Base-by-base conservation (phyloP, 2,113 vertebrate species). In the Chauna torquata region DNA sequence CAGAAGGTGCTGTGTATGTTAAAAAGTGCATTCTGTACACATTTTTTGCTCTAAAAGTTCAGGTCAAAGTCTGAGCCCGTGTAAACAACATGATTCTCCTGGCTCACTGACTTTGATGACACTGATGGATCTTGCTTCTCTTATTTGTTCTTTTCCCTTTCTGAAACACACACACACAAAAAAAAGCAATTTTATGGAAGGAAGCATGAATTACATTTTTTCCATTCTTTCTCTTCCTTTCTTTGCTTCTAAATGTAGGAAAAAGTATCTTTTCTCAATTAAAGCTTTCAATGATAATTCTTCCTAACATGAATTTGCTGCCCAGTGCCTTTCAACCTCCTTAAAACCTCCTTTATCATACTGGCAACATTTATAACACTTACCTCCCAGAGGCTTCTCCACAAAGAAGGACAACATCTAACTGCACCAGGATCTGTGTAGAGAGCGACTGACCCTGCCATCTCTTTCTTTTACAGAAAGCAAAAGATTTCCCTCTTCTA, bases 31-130 rank as follows among this genome's bases (percentile, higher is more conserved):
- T 79, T 75, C 66, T 81, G 65, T 55, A 71, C 20, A 71, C 30
- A 83, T 78, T 92, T 94, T 86, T 74, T 32, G 28, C 40, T 66
- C 47, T 77, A 90, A 95, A 95, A 84, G 20, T 84, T 27, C 42
- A 75, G 69, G 69, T 81, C 69, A 77, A 92, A 94, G 61, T 87
- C 44, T 82, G 64, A 61, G 69, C 74, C 52, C 86, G 18, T 77
- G 14, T 82, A 96, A 91, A 93, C 65, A 82, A 66, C 47, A 78
- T 12, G 0, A 61, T 34, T 89, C 40, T 61, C 61, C 72, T 62
- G 45, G 22, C 25, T 95, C 83, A 69, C 9, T 92, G 70, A 82
- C 44, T 91, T 92, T 65, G 92, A 70, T 45, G 54, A 79, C 69
- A 66, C 16, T 38, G 70, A 94, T 69, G 36, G 27, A 82, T 34